phyloP scores from a whole-genome alignment of 2,888 invertebrate genomes.

The Teleogryllus oceanicus region DNA sequence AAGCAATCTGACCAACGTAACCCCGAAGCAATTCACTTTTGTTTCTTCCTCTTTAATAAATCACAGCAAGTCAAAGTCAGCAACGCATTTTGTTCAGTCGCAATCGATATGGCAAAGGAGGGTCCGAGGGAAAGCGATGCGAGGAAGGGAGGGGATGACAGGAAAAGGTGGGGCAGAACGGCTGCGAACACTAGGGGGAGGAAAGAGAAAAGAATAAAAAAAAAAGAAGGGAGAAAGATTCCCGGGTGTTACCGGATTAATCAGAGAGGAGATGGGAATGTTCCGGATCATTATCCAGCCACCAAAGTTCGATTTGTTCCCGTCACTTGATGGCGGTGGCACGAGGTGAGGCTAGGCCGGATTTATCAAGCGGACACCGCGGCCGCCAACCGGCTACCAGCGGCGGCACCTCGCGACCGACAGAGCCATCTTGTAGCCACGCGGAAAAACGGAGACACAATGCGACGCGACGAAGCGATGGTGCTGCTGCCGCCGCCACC shows the following conservation, averaged over 20 bases:
- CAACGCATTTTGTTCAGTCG: not conserved
- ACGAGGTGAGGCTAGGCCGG: not conserved
- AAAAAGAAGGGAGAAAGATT: constrained; percentile 28
- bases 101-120: constrained; percentile 18
- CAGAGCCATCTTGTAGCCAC: not conserved
- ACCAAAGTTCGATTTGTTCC: constrained; percentile 34
- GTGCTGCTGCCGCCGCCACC: no score
- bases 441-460: not conserved
- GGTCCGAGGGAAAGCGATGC: constrained; percentile 23
- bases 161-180: not conserved
- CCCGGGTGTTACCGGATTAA: constrained; percentile 30
- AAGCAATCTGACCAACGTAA: not conserved
- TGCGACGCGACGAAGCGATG: not conserved
- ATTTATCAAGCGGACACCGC: constrained; percentile 22
- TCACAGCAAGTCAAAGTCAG: constrained; percentile 8
- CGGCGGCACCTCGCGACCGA: not conserved
- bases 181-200: not conserved
- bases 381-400: not conserved
- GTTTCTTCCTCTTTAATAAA: constrained; percentile 18
- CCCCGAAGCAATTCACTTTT: not conserved
- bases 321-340: constrained; percentile 25
- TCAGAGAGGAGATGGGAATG: constrained; percentile 32
- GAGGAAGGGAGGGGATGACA: constrained; percentile 21
- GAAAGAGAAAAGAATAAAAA: not conserved
- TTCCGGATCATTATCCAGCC: constrained; percentile 34